A percentile compares a stretch with the other conserved stretches of the same genome.
Conservation (phyloP, 1,140 invertebrate species). For the Marisa cornuarietis region DNA sequence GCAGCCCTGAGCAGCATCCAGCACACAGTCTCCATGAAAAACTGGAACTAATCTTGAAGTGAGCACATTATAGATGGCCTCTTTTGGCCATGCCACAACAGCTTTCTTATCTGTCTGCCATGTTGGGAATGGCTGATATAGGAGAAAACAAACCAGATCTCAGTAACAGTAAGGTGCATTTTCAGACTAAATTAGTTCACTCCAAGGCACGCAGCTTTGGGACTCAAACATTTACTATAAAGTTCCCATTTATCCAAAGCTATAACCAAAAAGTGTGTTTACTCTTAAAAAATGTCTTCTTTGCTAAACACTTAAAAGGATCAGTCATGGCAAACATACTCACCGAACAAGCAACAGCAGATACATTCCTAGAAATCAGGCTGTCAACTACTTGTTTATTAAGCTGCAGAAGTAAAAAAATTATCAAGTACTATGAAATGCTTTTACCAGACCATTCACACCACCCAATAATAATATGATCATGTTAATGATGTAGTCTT, state of each 20-base stretch:
- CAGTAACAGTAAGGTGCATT: neutral
- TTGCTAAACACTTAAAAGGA: neutral
- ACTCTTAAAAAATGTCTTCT: no score
- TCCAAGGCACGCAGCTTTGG: no score
- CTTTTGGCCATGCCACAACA: constrained; percentile 23
- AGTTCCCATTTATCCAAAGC: no score
- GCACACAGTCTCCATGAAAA: constrained; percentile 46
- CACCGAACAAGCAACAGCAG: constrained; percentile 46
- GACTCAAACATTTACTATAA: no score
- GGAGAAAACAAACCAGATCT: neutral
- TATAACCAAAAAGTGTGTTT: no score
- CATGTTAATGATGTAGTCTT: no score
- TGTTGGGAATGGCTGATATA: constrained; percentile 35
- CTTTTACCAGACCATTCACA: no score
- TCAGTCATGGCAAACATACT: constrained; percentile 11
- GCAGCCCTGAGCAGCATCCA: constrained; percentile 35
- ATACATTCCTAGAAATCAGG: constrained; percentile 32
- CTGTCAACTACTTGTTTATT: constrained; percentile 35
- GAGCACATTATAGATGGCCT: constrained; percentile 20
- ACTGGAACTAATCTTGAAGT: constrained; percentile 40
- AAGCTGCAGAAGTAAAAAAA: constrained; percentile 34
- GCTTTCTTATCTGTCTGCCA: constrained; percentile 37
- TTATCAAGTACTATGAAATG: neutral
- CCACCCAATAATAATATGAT: no score
- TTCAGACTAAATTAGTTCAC: no score